Evolutionary conservation across 1,140 invertebrate genomes (phyloP).

Genomic region (Leptinotarsa defecta): DNA sequence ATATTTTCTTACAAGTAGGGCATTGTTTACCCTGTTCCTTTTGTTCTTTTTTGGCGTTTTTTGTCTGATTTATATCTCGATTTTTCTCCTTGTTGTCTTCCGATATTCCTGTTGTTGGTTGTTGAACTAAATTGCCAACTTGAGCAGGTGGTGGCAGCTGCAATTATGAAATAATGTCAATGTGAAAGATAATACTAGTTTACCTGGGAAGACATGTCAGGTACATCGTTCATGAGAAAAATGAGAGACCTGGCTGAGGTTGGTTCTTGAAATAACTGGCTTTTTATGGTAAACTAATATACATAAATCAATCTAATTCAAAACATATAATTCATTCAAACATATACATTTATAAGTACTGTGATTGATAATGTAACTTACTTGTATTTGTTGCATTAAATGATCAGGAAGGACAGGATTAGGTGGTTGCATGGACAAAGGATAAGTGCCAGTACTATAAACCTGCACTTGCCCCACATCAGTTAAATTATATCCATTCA

Average conservation of each 20-base stretch:
- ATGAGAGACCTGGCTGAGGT: too few species aligned
- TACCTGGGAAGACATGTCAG: too few species aligned
- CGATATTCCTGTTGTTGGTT: neutral
- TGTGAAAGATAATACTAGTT: neutral
- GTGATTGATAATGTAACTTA: conserved; percentile 6
- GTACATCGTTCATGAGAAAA: too few species aligned
- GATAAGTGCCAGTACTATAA: conserved; percentile 30
- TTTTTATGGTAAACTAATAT: too few species aligned
- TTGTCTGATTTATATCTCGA: conserved; percentile 23
- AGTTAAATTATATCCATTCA: conserved; percentile 42
- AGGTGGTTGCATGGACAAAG: conserved; percentile 4
- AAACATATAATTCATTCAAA: too few species aligned
- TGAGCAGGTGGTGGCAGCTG: conserved; percentile 12
- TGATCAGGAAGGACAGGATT: conserved; percentile 31
- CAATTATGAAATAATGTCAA: neutral
- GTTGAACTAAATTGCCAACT: neutral
- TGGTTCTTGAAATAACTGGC: too few species aligned
- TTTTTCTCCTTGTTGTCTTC: conserved; percentile 36
- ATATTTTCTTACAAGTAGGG: conserved; percentile 63
- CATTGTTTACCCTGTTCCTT: conserved; percentile 54
- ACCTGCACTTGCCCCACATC: conserved; percentile 45
- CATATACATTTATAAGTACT: too few species aligned
- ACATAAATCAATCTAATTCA: too few species aligned
- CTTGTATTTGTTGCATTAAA: conserved; percentile 30
- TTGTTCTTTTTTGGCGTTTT: conserved; percentile 1